Evolutionary conservation across 1,140 invertebrate species (phyloP).

Genomic region (Zaprionus vittiger): DNA sequence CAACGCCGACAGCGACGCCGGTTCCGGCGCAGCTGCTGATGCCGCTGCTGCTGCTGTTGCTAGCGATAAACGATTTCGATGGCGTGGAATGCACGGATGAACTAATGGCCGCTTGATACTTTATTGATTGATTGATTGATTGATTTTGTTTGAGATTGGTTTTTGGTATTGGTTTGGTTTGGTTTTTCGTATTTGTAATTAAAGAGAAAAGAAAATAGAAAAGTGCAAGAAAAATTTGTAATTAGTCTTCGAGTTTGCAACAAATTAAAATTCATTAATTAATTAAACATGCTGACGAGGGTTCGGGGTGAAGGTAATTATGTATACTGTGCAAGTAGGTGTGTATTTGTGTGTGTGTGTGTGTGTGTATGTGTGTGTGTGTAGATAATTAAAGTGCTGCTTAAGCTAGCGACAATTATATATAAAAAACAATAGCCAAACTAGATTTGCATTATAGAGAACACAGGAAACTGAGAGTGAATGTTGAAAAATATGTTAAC

Average conservation of each 20-base stretch:
- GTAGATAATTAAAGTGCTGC: conserved; percentile 37
- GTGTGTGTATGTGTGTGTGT: conserved; percentile 21
- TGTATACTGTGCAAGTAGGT: conserved; percentile 8
- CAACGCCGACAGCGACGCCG: conserved; percentile 46
- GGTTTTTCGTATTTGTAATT: conserved; percentile 44
- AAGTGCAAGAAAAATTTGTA: conserved; percentile 79
- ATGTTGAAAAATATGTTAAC: conserved; percentile 48
- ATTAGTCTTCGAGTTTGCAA: conserved; percentile 74
- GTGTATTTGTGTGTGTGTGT: conserved; percentile 21
- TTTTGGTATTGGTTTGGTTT: conserved; percentile 27
- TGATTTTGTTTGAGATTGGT: conserved; percentile 24
- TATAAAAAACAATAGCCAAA: conserved; percentile 50
- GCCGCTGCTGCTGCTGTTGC: conserved; percentile 58
- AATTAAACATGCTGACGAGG: conserved; percentile 61
- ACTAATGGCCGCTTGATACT: conserved; percentile 85
- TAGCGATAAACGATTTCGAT: conserved; percentile 86
- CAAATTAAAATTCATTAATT: conserved; percentile 64
- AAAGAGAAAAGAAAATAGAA: conserved; percentile 80
- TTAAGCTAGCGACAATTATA: conserved; percentile 55
- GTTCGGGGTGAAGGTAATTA: conserved; percentile 6
- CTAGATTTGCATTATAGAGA: conserved; percentile 18
- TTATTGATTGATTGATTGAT: conserved; percentile 46
- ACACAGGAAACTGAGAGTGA: conserved; percentile 28
- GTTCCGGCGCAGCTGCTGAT: conserved; percentile 36
- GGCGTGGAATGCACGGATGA: conserved; percentile 87